Percentiles rank a stretch among this genome's conserved stretches.
Conservation (phyloP, 2,888 invertebrate species). For the Lepas anatifera region DNA sequence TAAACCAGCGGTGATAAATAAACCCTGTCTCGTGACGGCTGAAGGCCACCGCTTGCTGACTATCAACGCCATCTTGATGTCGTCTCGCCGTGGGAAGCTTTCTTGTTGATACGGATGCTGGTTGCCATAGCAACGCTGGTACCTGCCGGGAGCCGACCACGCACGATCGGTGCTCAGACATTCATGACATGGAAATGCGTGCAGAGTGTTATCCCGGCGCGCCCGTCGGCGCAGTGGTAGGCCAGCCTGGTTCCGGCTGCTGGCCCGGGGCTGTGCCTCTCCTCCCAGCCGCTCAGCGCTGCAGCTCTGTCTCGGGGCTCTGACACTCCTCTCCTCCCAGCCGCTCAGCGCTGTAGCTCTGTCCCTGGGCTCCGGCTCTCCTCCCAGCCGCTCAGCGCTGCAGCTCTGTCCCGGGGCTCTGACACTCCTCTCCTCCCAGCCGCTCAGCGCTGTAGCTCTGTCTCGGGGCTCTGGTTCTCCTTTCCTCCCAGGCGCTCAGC, state of each 20-base stretch:
- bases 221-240: neutral
- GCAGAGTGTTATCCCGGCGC: too few species aligned
- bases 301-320: too few species aligned
- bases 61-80: neutral
- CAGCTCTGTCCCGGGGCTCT: too few species aligned
- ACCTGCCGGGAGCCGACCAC: neutral
- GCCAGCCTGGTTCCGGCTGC: neutral
- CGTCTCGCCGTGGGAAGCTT: neutral
- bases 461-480: too few species aligned
- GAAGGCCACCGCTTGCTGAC: neutral
- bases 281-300: too few species aligned
- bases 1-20: neutral
- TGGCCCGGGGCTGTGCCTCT: neutral
- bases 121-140: neutral
- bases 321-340: too few species aligned
- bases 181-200: conserved; percentile 8
- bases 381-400: too few species aligned
- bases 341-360: too few species aligned
- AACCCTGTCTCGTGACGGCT: neutral
- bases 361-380: too few species aligned
- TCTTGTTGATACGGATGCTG: conserved; percentile 3
- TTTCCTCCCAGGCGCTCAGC: too few species aligned
- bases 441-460: too few species aligned
- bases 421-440: too few species aligned
- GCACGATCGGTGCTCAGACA: neutral